Conservation (phyloP, 2,888 invertebrate genomes). For the Megaustenia siamemsis region DNA sequence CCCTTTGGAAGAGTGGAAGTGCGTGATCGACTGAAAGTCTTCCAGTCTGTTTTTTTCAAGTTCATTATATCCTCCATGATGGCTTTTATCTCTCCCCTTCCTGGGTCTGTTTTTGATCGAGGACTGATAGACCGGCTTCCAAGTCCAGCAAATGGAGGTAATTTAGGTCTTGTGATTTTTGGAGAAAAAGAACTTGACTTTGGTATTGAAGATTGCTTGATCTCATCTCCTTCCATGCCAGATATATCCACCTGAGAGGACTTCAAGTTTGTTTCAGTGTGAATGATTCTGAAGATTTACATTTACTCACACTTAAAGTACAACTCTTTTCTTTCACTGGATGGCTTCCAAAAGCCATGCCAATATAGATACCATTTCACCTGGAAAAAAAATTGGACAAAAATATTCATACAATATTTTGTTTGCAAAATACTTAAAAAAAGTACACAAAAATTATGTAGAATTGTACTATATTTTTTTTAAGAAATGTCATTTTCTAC, state of each 20-base stretch:
- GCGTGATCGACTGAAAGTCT: constrained; percentile 68
- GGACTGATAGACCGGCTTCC: constrained; percentile 63
- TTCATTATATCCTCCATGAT: constrained; percentile 75
- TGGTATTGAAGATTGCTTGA: constrained; percentile 56
- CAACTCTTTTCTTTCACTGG: background rate
- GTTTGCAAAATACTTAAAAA: background rate
- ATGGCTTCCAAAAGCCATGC: background rate
- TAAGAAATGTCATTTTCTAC: no score
- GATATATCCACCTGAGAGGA: background rate
- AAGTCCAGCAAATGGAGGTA: constrained; percentile 67
- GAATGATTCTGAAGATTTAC: background rate
- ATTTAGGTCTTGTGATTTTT: constrained; percentile 71
- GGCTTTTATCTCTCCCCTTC: constrained; percentile 71
- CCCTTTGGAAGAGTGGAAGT: constrained; percentile 52
- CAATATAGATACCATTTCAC: no score
- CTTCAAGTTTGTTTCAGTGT: background rate
- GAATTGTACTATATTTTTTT: no score
- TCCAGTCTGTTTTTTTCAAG: constrained; percentile 72
- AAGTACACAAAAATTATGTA: background rate
- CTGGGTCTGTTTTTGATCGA: constrained; percentile 73
- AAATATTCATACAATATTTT: background rate
- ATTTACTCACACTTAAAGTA: constrained; percentile 17
- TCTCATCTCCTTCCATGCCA: constrained; percentile 59
- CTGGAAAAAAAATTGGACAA: background rate
- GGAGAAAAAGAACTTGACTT: constrained; percentile 70